Conservation (phyloP, 2,888 invertebrate species). For the Pollenia angustigena region DNA sequence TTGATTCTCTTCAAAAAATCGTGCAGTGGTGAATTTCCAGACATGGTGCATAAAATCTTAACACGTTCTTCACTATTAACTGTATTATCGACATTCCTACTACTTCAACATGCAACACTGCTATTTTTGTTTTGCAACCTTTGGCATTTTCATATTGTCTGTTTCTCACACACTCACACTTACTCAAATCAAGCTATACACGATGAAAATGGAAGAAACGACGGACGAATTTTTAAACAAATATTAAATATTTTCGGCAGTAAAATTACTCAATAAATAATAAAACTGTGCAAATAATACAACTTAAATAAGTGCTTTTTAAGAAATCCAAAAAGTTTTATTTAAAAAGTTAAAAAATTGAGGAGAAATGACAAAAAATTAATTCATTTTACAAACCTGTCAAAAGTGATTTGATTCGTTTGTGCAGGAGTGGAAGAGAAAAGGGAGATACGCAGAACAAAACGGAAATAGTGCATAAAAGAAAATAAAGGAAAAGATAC, state of each 20-base stretch:
- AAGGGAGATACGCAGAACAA: constrained; percentile 38
- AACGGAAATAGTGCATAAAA: constrained; percentile 66
- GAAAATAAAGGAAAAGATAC: constrained; percentile 40
- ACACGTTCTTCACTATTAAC: background rate
- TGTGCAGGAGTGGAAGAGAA: background rate
- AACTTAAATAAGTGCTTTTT: constrained; percentile 11
- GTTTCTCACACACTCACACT: background rate
- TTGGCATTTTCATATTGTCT: constrained; percentile 36
- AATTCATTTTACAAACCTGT: constrained; percentile 29
- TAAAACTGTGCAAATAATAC: background rate
- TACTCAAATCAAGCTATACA: constrained; percentile 24
- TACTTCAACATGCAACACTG: constrained; percentile 32
- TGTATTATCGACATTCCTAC: background rate
- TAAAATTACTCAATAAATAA: constrained; percentile 9
- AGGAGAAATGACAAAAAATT: background rate
- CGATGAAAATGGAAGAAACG: constrained; percentile 31
- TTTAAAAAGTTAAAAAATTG: too few species aligned
- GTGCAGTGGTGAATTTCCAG: too few species aligned
- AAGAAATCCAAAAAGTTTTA: background rate
- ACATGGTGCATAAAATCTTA: background rate
- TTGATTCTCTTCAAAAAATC: too few species aligned
- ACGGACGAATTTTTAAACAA: constrained; percentile 14
- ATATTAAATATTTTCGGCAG: constrained; percentile 12
- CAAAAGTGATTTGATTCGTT: constrained; percentile 13
- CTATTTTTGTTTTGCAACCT: constrained; percentile 23